Conservation (phyloP, 2,797 vertebrate species). For the Crax fasciolata region DNA sequence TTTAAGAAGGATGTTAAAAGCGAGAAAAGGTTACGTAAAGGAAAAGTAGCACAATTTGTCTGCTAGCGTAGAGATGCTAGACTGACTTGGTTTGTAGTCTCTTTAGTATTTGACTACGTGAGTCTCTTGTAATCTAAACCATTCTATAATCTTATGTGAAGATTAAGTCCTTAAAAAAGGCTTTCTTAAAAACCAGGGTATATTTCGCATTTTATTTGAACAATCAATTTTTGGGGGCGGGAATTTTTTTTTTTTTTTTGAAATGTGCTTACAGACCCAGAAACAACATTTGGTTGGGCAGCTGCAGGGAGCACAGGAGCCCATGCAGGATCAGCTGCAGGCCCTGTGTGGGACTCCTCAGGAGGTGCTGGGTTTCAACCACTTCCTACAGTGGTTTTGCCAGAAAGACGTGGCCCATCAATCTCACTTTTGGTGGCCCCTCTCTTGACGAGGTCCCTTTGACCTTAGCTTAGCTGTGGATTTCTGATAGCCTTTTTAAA, state of each 20-base stretch:
- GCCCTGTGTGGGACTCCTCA: neutral
- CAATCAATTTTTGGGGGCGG: neutral
- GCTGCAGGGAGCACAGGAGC: neutral
- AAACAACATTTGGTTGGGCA: neutral
- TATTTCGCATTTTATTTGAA: neutral
- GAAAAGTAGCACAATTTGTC: neutral
- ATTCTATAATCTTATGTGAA: neutral
- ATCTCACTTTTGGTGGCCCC: neutral
- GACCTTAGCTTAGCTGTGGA: neutral
- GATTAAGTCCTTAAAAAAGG: neutral
- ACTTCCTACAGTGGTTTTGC: neutral
- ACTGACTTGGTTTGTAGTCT: neutral
- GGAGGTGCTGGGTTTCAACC: neutral
- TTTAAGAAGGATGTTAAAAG: neutral
- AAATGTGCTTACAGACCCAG: neutral
- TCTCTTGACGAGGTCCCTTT: neutral
- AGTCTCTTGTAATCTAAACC: neutral
- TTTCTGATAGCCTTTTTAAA: neutral
- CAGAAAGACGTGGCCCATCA: neutral
- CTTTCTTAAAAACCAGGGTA: neutral
- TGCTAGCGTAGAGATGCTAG: fast-evolving
- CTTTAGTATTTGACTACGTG: neutral
- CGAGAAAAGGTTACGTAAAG: neutral
- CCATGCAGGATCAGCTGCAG: neutral
- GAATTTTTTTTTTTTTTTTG: neutral